These are phyloP conservation scores for Mythimna loreyi DNA, from an alignment of 2,888 invertebrate genomes.

Conservation along the genomic window DNA sequence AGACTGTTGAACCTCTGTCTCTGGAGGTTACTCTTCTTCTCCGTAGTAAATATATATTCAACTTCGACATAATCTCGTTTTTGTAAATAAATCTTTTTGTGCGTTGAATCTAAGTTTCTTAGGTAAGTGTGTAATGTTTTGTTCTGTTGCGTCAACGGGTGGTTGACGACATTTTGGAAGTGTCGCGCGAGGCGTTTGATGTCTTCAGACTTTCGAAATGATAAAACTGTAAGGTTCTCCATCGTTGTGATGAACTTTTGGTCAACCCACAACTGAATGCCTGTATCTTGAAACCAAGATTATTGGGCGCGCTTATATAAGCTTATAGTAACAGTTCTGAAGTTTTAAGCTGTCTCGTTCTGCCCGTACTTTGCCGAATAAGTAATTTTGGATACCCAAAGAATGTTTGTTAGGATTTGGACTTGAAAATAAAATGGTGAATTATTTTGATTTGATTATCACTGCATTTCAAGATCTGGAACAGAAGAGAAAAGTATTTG, in stretches of 20 bases:
- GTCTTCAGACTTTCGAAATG: slow-evolving; percentile 84
- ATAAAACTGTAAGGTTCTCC: slow-evolving; percentile 80
- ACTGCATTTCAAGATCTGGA: slow-evolving; percentile 89
- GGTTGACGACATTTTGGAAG: slow-evolving; percentile 79
- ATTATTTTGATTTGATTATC: slow-evolving; percentile 74
- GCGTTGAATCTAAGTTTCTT: slow-evolving; percentile 78
- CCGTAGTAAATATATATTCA: slow-evolving; percentile 87
- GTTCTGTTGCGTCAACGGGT: slow-evolving; percentile 79
- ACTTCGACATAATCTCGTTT: slow-evolving; percentile 84
- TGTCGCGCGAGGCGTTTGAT: slow-evolving; percentile 83
- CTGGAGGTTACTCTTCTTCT: slow-evolving; percentile 85
- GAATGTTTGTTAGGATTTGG: slow-evolving; percentile 69
- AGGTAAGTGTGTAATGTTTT: slow-evolving; percentile 77
- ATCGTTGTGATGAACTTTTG: slow-evolving; percentile 72
- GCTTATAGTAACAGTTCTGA: slow-evolving; percentile 59
- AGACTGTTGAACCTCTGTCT: slow-evolving; percentile 87
- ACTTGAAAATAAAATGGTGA: slow-evolving; percentile 74
- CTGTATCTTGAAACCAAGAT: slow-evolving; percentile 62
- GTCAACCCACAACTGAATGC: slow-evolving; percentile 68
- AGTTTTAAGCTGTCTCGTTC: slow-evolving; percentile 48
- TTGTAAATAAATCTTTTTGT: slow-evolving; percentile 79
- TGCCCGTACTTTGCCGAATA: slow-evolving; percentile 65
- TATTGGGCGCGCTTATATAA: slow-evolving; percentile 58
- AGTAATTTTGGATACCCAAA: slow-evolving; percentile 57
- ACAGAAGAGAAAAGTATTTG: slow-evolving; percentile 65